A percentile compares a stretch with the other conserved stretches of the same genome.
Conservation (phyloP, 2,113 vertebrate genomes). For the Elachura formosa region DNA sequence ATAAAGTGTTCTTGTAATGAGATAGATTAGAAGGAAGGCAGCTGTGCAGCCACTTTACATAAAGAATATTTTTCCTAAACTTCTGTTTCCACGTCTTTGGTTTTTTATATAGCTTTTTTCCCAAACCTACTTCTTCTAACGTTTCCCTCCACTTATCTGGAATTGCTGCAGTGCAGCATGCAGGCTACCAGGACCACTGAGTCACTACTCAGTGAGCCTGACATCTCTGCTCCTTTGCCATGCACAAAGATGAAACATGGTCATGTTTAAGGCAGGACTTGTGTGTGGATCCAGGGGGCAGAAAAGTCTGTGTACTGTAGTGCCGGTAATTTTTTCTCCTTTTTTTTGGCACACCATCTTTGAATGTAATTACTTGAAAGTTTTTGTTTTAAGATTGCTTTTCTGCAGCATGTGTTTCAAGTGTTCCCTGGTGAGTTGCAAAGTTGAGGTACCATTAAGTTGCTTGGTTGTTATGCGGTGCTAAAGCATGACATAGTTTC, state of each 20-base stretch:
- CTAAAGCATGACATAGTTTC: not conserved
- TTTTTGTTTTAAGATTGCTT: not conserved
- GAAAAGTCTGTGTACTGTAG: not conserved
- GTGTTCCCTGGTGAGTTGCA: not conserved
- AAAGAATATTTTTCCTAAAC: not conserved
- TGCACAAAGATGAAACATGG: not conserved
- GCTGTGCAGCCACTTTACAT: not conserved
- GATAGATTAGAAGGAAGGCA: not conserved
- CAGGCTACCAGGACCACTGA: not conserved
- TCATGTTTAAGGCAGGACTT: not conserved
- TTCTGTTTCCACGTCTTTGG: not conserved
- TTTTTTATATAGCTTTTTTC: not conserved
- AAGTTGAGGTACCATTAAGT: not conserved
- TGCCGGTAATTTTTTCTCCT: not conserved
- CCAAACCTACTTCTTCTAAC: not conserved
- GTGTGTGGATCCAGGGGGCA: not conserved
- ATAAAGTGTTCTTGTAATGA: constrained; percentile 19
- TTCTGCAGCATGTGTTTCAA: not conserved
- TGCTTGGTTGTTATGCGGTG: not conserved
- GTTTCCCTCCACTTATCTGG: not conserved
- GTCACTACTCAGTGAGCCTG: not conserved
- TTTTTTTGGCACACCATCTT: not conserved
- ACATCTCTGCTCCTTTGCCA: not conserved
- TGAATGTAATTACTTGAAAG: not conserved
- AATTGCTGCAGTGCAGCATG: not conserved